A percentile compares a stretch with the other conserved stretches of the same genome.
phyloP scores from a whole-genome alignment of 2,797 vertebrate species.

The Cyclura pinguis region DNA sequence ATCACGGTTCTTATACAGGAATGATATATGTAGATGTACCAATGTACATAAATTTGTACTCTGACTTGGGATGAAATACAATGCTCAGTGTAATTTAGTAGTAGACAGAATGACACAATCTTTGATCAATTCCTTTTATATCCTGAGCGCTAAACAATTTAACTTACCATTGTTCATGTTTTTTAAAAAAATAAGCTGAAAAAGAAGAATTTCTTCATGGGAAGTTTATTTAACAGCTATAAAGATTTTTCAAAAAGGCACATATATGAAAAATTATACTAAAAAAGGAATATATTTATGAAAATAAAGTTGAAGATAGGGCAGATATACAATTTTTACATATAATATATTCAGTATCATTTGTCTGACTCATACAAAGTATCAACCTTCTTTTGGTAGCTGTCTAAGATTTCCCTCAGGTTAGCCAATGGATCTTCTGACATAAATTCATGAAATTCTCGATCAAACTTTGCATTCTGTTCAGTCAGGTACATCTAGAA shows the following conservation, averaged over 20 bases:
- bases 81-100: neutral
- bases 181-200: neutral
- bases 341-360: slow-evolving; percentile 45
- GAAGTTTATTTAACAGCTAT: neutral
- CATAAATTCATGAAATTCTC: slow-evolving; percentile 75
- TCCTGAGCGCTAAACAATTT: neutral
- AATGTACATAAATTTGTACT: neutral
- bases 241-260: neutral
- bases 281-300: neutral
- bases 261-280: slow-evolving; percentile 28
- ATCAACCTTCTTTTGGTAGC: slow-evolving; percentile 77
- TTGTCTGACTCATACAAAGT: slow-evolving; percentile 47
- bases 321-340: neutral
- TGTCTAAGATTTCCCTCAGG: slow-evolving; percentile 71
- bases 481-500: slow-evolving; percentile 82
- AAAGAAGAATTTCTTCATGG: neutral
- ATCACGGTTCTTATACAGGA: neutral
- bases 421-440: slow-evolving; percentile 75
- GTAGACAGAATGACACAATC: neutral
- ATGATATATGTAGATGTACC: no score
- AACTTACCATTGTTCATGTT: neutral
- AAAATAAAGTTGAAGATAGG: neutral
- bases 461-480: slow-evolving; percentile 74
- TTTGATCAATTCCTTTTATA: neutral
- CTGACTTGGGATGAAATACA: neutral